A percentile compares a stretch with the other conserved stretches of the same genome.
Evolutionary conservation across 1,140 invertebrate species (phyloP).

Genomic region (Panonychus citri): DNA sequence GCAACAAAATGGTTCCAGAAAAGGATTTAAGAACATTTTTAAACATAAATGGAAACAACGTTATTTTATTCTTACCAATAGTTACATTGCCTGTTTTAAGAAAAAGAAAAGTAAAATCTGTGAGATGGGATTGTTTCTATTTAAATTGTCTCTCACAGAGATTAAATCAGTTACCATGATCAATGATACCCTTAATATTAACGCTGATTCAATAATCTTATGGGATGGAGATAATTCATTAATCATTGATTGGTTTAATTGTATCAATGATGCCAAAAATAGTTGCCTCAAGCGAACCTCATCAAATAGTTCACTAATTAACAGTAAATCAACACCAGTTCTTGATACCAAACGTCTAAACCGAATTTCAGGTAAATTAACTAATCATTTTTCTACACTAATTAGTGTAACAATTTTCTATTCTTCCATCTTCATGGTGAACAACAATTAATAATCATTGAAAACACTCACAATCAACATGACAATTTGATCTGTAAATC

Average conservation of each 20-base stretch:
- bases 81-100: slow-evolving; percentile 43
- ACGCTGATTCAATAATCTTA: neutral
- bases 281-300: neutral
- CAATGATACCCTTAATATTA: slow-evolving; percentile 11
- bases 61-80: slow-evolving; percentile 39
- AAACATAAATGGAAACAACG: slow-evolving; percentile 36
- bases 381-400: too few relatives aligned
- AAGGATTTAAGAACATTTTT: slow-evolving; percentile 32
- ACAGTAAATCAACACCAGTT: neutral
- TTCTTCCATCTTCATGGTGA: too few relatives aligned
- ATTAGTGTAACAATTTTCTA: too few relatives aligned
- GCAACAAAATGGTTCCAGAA: slow-evolving; percentile 29
- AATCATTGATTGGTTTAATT: neutral
- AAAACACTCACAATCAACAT: too few relatives aligned
- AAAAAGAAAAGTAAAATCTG: slow-evolving; percentile 30
- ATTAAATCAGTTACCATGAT: neutral
- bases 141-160: slow-evolving; percentile 28
- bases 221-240: neutral
- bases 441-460: too few relatives aligned
- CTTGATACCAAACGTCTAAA: neutral
- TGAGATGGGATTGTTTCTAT: slow-evolving; percentile 43
- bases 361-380: neutral
- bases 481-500: too few relatives aligned
- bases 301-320: neutral
- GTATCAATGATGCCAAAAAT: neutral